A percentile compares a stretch with the other conserved stretches of the same genome.
Conservation (phyloP, 2,797 vertebrate genomes). For the Cossypha heuglini region DNA sequence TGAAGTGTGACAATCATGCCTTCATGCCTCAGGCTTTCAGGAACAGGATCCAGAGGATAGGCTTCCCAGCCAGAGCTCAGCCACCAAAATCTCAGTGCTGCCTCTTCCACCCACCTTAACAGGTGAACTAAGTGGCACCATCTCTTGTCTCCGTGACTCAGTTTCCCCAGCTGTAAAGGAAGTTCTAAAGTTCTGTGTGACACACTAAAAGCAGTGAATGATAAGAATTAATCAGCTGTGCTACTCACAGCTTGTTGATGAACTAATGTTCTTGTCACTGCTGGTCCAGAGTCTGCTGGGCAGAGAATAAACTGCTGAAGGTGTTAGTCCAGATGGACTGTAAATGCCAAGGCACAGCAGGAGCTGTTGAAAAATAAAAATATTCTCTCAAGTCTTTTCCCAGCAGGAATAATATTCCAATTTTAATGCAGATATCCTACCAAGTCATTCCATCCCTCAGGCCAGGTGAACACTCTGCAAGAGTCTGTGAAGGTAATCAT, state of each 20-base stretch:
- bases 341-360: not conserved
- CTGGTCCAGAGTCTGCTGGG: not conserved
- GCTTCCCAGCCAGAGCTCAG: not conserved
- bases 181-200: not conserved
- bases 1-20: not conserved
- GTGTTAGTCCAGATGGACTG: not conserved
- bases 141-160: not conserved
- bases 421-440: conserved; percentile 10
- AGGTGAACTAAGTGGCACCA: not conserved
- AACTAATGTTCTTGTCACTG: not conserved
- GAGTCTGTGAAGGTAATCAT: not conserved
- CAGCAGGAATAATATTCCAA: conserved; percentile 2
- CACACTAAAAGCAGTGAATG: not conserved
- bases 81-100: not conserved
- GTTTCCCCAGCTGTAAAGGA: not conserved
- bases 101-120: not conserved
- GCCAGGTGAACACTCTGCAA: not conserved
- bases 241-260: not conserved
- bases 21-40: not conserved
- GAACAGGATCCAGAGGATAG: not conserved
- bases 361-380: conserved; percentile 6
- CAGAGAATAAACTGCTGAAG: not conserved
- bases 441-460: not conserved
- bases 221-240: not conserved
- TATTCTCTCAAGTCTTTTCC: not conserved